Evolutionary conservation across 2,797 vertebrate genomes (phyloP), one percentile per base, ranked within the genome.

Genomic region (Euphonia xanthogaster): DNA sequence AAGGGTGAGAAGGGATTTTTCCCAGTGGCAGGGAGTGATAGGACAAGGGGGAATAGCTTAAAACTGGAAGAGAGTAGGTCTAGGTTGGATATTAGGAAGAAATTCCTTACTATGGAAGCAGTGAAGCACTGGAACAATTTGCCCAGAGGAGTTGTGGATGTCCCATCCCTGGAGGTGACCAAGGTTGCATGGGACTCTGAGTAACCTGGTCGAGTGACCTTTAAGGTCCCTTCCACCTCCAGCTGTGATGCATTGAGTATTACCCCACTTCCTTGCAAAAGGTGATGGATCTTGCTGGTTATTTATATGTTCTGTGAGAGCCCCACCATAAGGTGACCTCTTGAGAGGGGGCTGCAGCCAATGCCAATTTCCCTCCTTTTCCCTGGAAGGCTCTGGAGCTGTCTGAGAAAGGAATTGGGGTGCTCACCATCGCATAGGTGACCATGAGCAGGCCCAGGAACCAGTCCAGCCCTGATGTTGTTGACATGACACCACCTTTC

Each of bases 61-160:
- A 35, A 40, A 58, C n/a, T 23, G 33, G 39, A 30, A 57, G 37
- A 44, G 9, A 39, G 24, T 12, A 51, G 30, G 22, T 83, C 40
- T 53, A 28, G 39, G 3, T 35, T 14, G 53, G 33, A 14, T 28
- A 31, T 35, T 40, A 58, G 39, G 45, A 65, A 72, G 31, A 65
- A 58, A 53, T 53, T 71, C 10, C 72, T 58, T 53, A 7, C 11
- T 65, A 3, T 12, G 0, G 0, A 20, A n/a, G 25, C 7, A 33
- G 25, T 21, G 33, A 28, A 68, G 33, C 51, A 28, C 30, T 71
- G 45, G 9, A 77, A 35, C 5, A 53, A 10, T 16, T 53, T 71
- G 4, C 33, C 25, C 30, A 77, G 25, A 58, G 39, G 53, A 58
- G 33, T 2, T 33, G n/a, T 76, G 22, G 8, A 24, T 83, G 12